Evolutionary conservation across 2,888 invertebrate genomes (phyloP).

Genomic region (Luperina nickerlii): DNA sequence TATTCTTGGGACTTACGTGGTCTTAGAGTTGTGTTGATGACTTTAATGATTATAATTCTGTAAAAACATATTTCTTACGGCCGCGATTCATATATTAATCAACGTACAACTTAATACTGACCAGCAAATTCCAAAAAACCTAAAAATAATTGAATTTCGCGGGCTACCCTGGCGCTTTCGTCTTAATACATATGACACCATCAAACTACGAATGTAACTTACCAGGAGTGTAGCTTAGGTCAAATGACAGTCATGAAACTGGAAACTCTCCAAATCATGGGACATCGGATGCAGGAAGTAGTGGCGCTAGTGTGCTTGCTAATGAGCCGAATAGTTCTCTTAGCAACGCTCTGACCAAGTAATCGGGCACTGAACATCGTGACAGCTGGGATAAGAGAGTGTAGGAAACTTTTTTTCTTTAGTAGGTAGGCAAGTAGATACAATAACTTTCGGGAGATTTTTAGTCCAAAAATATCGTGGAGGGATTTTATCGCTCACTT

Average conservation of each 20-base stretch:
- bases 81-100: too few species aligned
- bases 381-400: neutral
- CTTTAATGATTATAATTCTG: too few species aligned
- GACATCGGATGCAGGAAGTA: constrained; percentile 32
- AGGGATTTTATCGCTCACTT: neutral
- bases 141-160: too few species aligned
- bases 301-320: constrained; percentile 35
- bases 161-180: too few species aligned
- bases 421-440: neutral
- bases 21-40: too few species aligned
- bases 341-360: constrained; percentile 31
- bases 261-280: constrained; percentile 43
- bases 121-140: too few species aligned
- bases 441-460: neutral
- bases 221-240: constrained; percentile 14
- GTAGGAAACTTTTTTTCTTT: neutral
- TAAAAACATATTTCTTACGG: too few species aligned
- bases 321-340: constrained; percentile 47
- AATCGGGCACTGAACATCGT: constrained; percentile 3
- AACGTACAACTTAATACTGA: too few species aligned
- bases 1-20: too few species aligned
- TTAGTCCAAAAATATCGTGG: neutral
- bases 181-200: neutral
- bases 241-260: constrained; percentile 39
- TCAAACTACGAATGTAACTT: constrained; percentile 1